These are phyloP conservation scores for Aromia moschata DNA, from an alignment of 2,888 invertebrate genomes.

Conservation along the genomic window DNA sequence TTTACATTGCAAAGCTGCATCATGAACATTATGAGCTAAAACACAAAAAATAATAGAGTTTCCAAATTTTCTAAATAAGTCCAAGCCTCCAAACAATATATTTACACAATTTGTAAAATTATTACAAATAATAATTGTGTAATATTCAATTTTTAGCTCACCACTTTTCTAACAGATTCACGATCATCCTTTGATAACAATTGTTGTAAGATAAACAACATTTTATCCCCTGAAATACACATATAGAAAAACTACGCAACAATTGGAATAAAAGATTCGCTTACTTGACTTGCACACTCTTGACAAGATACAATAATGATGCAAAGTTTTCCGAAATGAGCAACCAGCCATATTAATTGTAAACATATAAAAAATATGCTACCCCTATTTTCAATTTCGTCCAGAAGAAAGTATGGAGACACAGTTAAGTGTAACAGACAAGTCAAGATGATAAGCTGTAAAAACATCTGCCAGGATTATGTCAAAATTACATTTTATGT, in stretches of 20 bases:
- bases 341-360: slow-evolving; percentile 4
- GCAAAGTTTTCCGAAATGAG: not conserved
- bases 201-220: not conserved
- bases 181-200: not conserved
- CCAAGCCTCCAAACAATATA: too few species aligned
- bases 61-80: too few species aligned
- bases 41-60: not conserved
- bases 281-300: not conserved
- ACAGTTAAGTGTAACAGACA: slow-evolving; percentile 5
- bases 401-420: slow-evolving; percentile 3
- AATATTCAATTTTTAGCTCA: not conserved
- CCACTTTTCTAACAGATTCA: not conserved
- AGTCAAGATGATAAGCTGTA: slow-evolving; percentile 7
- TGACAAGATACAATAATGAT: slow-evolving; percentile 11
- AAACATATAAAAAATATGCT: not conserved
- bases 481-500: not conserved
- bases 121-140: not conserved
- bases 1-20: slow-evolving; percentile 5
- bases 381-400: not conserved
- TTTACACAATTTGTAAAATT: too few species aligned
- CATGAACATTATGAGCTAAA: not conserved
- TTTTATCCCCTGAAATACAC: slow-evolving; percentile 11
- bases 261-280: too few species aligned
- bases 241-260: too few species aligned
- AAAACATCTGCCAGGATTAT: not conserved